Conservation (phyloP, 2,113 vertebrate species). For the Campylomormyrus numenius region DNA sequence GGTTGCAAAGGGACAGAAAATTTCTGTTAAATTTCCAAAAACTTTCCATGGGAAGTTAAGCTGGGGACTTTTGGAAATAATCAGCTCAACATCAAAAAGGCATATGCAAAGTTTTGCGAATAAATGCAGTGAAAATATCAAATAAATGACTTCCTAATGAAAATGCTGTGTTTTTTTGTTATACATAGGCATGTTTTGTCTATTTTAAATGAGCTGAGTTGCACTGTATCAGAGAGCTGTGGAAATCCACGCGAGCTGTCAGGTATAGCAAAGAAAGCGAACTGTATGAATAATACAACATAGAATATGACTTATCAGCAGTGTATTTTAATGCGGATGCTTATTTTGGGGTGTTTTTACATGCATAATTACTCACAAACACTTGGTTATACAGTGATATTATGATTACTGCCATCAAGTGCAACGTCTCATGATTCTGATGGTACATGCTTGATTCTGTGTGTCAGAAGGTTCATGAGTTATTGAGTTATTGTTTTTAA, state of each 20-base stretch:
- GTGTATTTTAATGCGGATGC: neutral
- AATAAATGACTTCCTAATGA: neutral
- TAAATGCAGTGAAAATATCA: neutral
- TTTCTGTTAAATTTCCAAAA: neutral
- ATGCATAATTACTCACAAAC: neutral
- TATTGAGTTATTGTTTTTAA: neutral
- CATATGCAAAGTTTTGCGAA: neutral
- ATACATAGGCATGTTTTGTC: neutral
- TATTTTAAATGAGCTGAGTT: neutral
- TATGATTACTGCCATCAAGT: neutral
- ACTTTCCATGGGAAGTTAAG: neutral
- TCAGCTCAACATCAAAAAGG: neutral
- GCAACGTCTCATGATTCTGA: neutral
- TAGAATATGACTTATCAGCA: neutral
- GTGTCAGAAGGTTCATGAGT: neutral
- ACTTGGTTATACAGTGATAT: neutral
- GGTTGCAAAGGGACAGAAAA: neutral
- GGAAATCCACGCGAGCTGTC: neutral
- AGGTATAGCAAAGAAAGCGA: neutral
- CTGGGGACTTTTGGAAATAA: neutral
- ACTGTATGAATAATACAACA: neutral
- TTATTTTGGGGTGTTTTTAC: neutral
- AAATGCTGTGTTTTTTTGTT: neutral
- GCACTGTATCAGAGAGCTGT: neutral
- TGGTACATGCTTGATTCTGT: neutral